Evolutionary conservation across 2,797 vertebrate species (phyloP), one percentile per base, ranked within the genome.

Genomic region (Poeciliopsis presidionis): DNA sequence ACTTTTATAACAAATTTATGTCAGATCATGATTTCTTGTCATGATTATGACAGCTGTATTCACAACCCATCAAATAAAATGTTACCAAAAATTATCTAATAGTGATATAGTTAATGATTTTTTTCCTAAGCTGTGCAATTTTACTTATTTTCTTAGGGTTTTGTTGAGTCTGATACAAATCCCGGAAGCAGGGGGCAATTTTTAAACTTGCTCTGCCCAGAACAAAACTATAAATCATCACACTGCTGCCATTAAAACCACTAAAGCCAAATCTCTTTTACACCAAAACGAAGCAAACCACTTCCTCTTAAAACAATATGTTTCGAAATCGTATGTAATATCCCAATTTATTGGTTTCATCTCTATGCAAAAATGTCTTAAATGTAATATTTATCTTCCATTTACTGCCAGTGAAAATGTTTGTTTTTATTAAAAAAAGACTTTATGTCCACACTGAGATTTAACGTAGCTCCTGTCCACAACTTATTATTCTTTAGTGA

Each of bases 171-270:
- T 82, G 41, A 39, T 25, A 1, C 53, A 61, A 74, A 67, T 28
- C 22, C 18, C 1, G 16, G 46, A 25, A 77, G 20, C 28, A 45
- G 0, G 16, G 28, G 7, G 36, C 28, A 53, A 30, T 18, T 43
- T 55, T 20, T 30, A 13, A 6, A 25, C 51, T 30, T 45, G 25
- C 18, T 73, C 2, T 43, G 71, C 36, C 25, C 33, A 30, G 28
- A 81, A 67, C 51, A 74, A 46, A 72, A 75, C 36, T 61, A 81
- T 49, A 59, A 46, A 7, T 13, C 22, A 70, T 77, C 12, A 74
- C 46, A 59, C 30, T 28, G 7, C 25, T 55, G 25, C 69, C 75
- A 51, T 65, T 78, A 59, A 63, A 82, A 78, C 81, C 39, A 11
- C 67, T 46, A 47, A 33, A 59, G 16, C 39, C 33, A 61, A 41